Evolutionary conservation across 1,140 invertebrate genomes (phyloP).

Genomic region (Anastrepha obliqua): DNA sequence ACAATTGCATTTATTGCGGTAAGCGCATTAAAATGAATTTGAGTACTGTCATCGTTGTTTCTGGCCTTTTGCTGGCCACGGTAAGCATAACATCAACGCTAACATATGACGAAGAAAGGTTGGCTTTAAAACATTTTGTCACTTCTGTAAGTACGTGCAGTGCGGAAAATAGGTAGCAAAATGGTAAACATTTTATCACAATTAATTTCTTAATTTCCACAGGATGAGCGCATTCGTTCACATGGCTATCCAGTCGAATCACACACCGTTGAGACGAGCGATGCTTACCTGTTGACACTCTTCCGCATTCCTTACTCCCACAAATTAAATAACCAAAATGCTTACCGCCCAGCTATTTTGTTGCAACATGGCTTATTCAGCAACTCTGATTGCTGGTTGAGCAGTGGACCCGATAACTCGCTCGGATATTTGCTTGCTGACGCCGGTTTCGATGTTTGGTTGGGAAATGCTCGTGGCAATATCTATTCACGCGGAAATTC

Average conservation of each 20-base stretch:
- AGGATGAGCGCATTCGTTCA: constrained; percentile 67
- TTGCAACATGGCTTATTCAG: constrained; percentile 83
- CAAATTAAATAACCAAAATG: constrained; percentile 64
- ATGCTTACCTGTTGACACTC: constrained; percentile 76
- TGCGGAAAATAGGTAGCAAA: not conserved
- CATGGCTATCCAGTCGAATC: constrained; percentile 77
- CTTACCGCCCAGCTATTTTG: constrained; percentile 72
- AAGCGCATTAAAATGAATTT: not conserved
- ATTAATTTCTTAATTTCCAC: not conserved
- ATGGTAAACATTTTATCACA: not conserved
- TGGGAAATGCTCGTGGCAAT: constrained; percentile 73
- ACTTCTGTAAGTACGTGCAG: constrained; percentile 16
- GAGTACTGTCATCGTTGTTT: not conserved
- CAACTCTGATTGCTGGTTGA: constrained; percentile 81
- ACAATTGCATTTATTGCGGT: not conserved
- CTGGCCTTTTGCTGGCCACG: not conserved
- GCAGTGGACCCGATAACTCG: constrained; percentile 79
- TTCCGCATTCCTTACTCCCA: constrained; percentile 74
- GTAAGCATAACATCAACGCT: not conserved
- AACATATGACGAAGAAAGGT: not conserved
- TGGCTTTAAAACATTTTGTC: not conserved
- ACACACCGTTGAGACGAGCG: constrained; percentile 75
- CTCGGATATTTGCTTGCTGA: constrained; percentile 75
- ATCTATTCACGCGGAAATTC: constrained; percentile 74
- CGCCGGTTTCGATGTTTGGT: constrained; percentile 83